Evolutionary conservation across 2,797 vertebrate species (phyloP).

Genomic region (Neoniphon sammara): DNA sequence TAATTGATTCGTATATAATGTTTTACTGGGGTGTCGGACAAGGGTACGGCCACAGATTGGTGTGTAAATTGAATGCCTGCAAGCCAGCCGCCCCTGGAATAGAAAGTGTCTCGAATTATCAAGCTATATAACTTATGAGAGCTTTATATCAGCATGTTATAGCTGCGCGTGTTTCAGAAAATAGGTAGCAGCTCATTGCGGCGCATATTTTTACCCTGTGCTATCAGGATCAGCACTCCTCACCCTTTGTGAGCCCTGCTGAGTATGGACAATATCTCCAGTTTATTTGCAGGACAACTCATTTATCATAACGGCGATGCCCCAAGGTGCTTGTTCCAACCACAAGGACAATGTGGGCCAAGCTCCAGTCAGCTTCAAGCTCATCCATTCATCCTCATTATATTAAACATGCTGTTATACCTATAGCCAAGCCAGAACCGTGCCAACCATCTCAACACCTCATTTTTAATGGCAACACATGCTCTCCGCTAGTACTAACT

Average conservation of each 20-base stretch:
- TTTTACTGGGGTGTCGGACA: slow-evolving; percentile 13
- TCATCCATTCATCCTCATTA: slow-evolving; percentile 75
- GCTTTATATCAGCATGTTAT: slow-evolving; percentile 46
- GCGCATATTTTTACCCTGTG: slow-evolving; percentile 39
- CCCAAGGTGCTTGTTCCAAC: slow-evolving; percentile 71
- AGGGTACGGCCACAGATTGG: slow-evolving; percentile 21
- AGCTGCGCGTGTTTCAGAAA: slow-evolving; percentile 24
- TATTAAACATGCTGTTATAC: slow-evolving; percentile 55
- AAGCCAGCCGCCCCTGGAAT: slow-evolving; percentile 34
- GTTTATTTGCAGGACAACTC: slow-evolving; percentile 73
- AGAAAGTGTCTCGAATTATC: slow-evolving; percentile 43
- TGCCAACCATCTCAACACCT: slow-evolving; percentile 16
- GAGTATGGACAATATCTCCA: slow-evolving; percentile 70
- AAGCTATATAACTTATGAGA: slow-evolving; percentile 19
- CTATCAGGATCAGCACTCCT: slow-evolving; percentile 42
- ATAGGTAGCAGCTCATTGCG: slow-evolving; percentile 35
- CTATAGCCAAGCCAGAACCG: slow-evolving; percentile 44
- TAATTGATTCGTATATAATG: slow-evolving; percentile 46
- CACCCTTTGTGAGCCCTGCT: slow-evolving; percentile 55
- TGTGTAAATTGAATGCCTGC: slow-evolving; percentile 24
- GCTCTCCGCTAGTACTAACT: slow-evolving; percentile 67
- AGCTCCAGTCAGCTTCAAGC: slow-evolving; percentile 70
- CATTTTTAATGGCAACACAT: slow-evolving; percentile 43
- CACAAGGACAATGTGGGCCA: slow-evolving; percentile 73
- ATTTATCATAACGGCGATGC: slow-evolving; percentile 71